Conservation (phyloP, 1,140 invertebrate genomes). For the Triops cancriformis region DNA sequence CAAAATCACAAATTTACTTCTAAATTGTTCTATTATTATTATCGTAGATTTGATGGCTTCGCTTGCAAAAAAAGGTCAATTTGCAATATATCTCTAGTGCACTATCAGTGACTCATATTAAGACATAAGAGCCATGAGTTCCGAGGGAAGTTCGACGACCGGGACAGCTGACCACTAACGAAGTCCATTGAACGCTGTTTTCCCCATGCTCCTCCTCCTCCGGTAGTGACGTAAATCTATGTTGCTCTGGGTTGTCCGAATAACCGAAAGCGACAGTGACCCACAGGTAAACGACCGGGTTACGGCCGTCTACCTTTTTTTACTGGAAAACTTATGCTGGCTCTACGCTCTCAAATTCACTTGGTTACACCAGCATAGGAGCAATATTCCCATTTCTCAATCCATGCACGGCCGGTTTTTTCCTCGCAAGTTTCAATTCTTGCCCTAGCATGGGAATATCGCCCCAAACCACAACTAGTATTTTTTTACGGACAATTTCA, state of each 20-base stretch:
- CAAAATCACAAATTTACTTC: too few relatives aligned
- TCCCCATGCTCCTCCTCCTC: neutral
- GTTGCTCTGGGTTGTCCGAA: neutral
- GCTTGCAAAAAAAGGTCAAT: too few relatives aligned
- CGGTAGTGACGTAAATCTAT: neutral
- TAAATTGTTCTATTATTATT: too few relatives aligned
- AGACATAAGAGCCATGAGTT: neutral
- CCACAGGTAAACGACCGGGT: constrained; percentile 27
- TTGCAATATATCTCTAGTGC: too few relatives aligned
- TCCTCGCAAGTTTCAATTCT: neutral
- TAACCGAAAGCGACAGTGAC: constrained; percentile 27
- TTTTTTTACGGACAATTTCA: neutral
- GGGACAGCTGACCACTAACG: neutral
- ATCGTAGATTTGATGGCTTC: too few relatives aligned
- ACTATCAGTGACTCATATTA: neutral
- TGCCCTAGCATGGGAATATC: neutral
- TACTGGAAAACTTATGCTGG: neutral
- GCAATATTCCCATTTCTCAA: neutral
- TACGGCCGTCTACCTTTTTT: constrained; percentile 5
- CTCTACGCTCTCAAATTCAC: neutral
- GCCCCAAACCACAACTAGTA: neutral
- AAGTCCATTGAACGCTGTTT: constrained; percentile 1
- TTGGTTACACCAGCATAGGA: too few relatives aligned
- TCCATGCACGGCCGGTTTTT: neutral
- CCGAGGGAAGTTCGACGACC: neutral